These are phyloP conservation scores for Hippocampus comes DNA, from an alignment of 2,113 vertebrate species.

Conservation along the genomic window DNA sequence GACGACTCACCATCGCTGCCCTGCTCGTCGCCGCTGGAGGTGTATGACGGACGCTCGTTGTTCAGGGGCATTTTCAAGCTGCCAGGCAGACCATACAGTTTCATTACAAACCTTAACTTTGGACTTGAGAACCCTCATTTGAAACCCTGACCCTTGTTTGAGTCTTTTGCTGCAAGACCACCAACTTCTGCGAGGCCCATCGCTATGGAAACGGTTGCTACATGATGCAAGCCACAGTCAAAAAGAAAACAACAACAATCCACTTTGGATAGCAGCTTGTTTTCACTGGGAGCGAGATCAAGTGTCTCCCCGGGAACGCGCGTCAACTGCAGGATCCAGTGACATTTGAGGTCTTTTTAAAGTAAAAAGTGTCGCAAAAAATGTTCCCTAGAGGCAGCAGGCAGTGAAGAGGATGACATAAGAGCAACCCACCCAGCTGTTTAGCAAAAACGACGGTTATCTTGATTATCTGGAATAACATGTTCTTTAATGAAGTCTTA, in stretches of 20 bases:
- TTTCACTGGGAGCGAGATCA: slow-evolving; percentile 10
- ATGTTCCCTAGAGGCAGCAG: no score
- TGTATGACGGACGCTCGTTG: slow-evolving; percentile 71
- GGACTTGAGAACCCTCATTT: neutral
- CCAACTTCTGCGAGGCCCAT: neutral
- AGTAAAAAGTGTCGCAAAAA: neutral
- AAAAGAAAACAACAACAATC: neutral
- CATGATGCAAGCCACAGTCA: neutral
- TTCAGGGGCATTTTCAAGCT: slow-evolving; percentile 82
- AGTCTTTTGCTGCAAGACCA: neutral
- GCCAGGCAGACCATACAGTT: neutral
- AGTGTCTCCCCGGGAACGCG: slow-evolving; percentile 44
- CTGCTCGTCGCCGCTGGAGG: slow-evolving; percentile 77
- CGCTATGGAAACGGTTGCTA: neutral
- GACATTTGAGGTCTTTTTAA: slow-evolving; percentile 20
- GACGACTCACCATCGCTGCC: slow-evolving; percentile 80
- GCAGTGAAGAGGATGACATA: neutral
- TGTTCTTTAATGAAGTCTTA: neutral
- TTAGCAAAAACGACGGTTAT: neutral
- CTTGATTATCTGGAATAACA: neutral
- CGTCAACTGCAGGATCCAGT: slow-evolving; percentile 38
- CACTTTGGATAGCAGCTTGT: slow-evolving; percentile 15
- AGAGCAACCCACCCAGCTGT: no score
- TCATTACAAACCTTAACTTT: neutral
- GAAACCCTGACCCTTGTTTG: neutral